Conservation (phyloP, 2,113 vertebrate species). For the Oreochromis tanganicae region DNA sequence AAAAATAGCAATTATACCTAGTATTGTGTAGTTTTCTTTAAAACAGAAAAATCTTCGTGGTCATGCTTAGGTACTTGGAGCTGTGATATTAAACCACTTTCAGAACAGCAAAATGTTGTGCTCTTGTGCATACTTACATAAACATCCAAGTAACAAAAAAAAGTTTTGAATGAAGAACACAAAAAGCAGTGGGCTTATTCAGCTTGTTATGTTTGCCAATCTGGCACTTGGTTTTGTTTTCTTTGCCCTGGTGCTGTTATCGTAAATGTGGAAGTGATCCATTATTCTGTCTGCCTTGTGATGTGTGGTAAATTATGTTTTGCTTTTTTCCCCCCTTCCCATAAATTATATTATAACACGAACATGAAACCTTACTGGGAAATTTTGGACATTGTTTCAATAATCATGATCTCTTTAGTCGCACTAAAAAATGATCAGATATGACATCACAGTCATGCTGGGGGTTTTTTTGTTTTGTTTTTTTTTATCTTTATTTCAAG, state of each 20-base stretch:
- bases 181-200: neutral
- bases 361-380: neutral
- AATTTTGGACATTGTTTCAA: neutral
- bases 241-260: neutral
- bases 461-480: rapidly evolving
- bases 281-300: neutral
- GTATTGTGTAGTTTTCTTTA: neutral
- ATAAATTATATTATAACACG: neutral
- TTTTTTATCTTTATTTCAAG: neutral
- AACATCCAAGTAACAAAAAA: neutral
- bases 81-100: neutral
- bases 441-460: neutral
- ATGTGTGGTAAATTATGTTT: neutral
- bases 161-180: neutral
- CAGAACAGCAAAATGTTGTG: neutral
- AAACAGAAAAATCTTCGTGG: neutral
- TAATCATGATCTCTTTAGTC: neutral
- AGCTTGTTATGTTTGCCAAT: neutral
- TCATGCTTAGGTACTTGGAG: neutral
- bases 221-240: neutral
- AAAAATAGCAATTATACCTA: neutral
- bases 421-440: neutral
- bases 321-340: neutral
- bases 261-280: neutral
- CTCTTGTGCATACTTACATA: neutral